Percentiles rank a stretch among this genome's conserved stretches.
Evolutionary conservation across 2,888 invertebrate genomes (phyloP).

Genomic region (Globia sparganii): DNA sequence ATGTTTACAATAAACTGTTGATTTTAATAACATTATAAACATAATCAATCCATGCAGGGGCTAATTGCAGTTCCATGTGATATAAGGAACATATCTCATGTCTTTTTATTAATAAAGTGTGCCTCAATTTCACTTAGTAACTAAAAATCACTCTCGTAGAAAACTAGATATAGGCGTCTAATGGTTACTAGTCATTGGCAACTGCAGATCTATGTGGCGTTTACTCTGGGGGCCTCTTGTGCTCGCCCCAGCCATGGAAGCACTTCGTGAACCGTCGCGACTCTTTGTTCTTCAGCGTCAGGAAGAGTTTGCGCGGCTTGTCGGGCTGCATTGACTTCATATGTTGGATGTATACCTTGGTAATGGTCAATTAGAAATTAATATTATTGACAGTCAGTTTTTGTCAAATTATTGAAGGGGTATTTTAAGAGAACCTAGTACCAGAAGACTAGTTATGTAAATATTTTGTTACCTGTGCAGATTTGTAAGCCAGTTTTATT

Average conservation of each 20-base stretch:
- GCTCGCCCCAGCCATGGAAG: constrained; percentile 99
- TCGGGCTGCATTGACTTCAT: constrained; percentile 98
- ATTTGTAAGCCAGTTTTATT: constrained; percentile 99
- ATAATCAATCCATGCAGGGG: constrained; percentile 8
- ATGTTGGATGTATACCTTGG: constrained; percentile 99
- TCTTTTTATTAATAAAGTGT: constrained; percentile 38
- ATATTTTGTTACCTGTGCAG: constrained; percentile 94
- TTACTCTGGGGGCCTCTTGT: constrained; percentile 95
- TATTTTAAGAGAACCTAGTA: background rate
- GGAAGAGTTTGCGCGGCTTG: constrained; percentile 96
- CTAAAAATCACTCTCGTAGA: constrained; percentile 52
- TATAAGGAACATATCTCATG: constrained; percentile 27
- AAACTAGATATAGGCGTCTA: constrained; percentile 45
- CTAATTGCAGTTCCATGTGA: constrained; percentile 29
- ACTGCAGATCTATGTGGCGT: constrained; percentile 24
- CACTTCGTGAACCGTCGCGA: constrained; percentile 98
- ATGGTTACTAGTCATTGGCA: constrained; percentile 43
- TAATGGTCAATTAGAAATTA: background rate
- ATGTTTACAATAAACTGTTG: constrained; percentile 26
- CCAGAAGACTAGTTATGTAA: background rate
- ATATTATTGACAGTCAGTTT: background rate
- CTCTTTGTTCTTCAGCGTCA: constrained; percentile 99
- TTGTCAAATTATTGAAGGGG: background rate
- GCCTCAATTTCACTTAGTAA: constrained; percentile 41
- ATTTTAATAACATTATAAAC: constrained; percentile 21